Base-by-base conservation (phyloP, 2,113 vertebrate genomes). In the Oxyruncus cristatus region DNA sequence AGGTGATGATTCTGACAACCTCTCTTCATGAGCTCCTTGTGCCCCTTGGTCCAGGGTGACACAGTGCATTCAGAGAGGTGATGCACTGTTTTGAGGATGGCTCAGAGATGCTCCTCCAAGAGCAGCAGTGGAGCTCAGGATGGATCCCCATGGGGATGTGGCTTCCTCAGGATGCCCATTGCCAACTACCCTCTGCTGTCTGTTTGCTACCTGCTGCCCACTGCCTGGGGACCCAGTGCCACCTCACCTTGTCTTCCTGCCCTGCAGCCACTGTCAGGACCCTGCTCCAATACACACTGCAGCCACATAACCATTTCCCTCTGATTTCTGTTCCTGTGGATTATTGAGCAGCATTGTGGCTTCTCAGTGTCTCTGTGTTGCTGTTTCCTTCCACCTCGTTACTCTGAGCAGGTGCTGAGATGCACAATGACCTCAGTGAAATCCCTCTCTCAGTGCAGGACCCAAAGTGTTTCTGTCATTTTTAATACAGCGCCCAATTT, bases 401-500 rank as follows among this genome's bases (percentile, higher is more conserved):
- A 20, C 52, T 35, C 42, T 9, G 61, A 59, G 82, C 46, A 63
- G 85, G 50, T 58, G 63, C 68, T 82, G 90, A 84, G 33, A 22
- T 32, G 52, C 52, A 85, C 37, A 82, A 68, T 37, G 26, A 37
- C 35, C n/a, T 81, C 39, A 14, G 32, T 88, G 58, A 88, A 88
- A 84, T 58, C 79, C 14, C 11, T 56, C 17, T 85, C 33, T 74
- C 65, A 30, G 33, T 46, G 93, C 90, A 91, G 67, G 74, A 66
- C 73, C 39, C 56, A n/a, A 26, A 61, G 59, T 39, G 79, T 70
- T 85, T 88, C 88, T 75, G 70, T 86, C 88, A 92, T 95, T 94
- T 97, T 95, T 93, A 91, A 93, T 92, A 22, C 35, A 83, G 19
- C 35, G 26, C 77, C 71, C 78, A 78, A 50, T 86, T 95, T 82